A percentile compares a stretch with the other conserved stretches of the same genome.
These are phyloP conservation scores for Mesembrinibis cayennensis DNA, from an alignment of 2,113 vertebrate species.

Conservation along the genomic window DNA sequence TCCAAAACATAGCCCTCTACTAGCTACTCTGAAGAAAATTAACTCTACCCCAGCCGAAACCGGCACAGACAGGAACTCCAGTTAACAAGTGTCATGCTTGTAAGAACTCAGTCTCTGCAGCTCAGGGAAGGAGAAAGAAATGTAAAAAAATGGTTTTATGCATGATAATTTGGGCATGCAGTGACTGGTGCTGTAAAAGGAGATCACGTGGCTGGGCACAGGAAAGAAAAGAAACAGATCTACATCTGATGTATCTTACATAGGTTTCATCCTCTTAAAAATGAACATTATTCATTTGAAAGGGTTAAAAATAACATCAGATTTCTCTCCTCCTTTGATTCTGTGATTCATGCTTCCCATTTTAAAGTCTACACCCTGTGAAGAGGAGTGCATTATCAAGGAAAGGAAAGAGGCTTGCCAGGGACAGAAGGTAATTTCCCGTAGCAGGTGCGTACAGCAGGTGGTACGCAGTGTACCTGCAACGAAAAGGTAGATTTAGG, in stretches of 20 bases:
- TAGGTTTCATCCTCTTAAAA: background rate
- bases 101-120: background rate
- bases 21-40: no score
- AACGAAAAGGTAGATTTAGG: slow-evolving; percentile 78
- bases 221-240: background rate
- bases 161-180: background rate
- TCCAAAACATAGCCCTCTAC: no score
- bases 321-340: slow-evolving; percentile 4
- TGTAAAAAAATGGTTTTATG: rapidly evolving
- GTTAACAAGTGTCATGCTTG: background rate
- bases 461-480: slow-evolving; percentile 79
- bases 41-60: no score
- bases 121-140: background rate
- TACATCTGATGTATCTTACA: background rate
- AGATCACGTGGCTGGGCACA: rapidly evolving
- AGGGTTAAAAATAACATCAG: slow-evolving; percentile 32
- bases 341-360: slow-evolving; percentile 43
- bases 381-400: slow-evolving; percentile 51
- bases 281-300: background rate
- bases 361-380: slow-evolving; percentile 50
- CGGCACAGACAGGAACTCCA: background rate
- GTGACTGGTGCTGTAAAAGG: background rate
- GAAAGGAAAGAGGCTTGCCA: slow-evolving; percentile 68
- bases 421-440: slow-evolving; percentile 77
- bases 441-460: slow-evolving; percentile 81